Evolutionary conservation across 2,888 invertebrate genomes (phyloP), one percentile per base, ranked within the genome.

Genomic region (Polia nebulosa): DNA sequence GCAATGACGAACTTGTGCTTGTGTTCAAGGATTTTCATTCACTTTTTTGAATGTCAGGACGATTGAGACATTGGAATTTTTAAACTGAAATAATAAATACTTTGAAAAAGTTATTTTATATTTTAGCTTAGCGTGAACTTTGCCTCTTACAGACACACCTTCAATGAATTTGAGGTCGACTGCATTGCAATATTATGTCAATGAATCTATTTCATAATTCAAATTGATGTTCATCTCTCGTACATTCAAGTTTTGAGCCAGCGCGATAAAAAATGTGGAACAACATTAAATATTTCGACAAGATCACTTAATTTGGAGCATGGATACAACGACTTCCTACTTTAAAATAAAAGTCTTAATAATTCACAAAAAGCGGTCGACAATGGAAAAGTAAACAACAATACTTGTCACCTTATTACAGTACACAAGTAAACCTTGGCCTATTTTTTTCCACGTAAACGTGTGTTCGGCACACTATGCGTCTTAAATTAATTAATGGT

Each of bases 401-500:
- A 57, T 52, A 63, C 20, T 66, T 49, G 25, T 62, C 32, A 55
- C 29, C 32, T 61, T 59, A 70, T 44, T 57, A 66, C 41, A 9
- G 73, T 68, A 27, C 51, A 61, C 60, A 51, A 8, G 59, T 20
- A 58, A 51, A 15, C 76, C 83, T 73, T 84, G 80, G 72, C 70
- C 78, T 60, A 75, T 76, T 72, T 76, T 45, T 81, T 65, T 65
- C 58, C 39, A 61, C 5, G 53, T 61, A 15, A 67, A 64, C 60
- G 47, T 63, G 53, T 73, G 51, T 76, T 84, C 47, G 47, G 63
- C 53, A 59, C 78, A 77, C 76, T 80, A 78, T 83, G 82, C 78
- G 78, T 80, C 86, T 86, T 82, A 83, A 83, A 88, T 88, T 88
- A 90, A 94, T 94, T 94, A 93, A 90, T 90, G 90, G 87, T 83